Conservation (phyloP, 2,113 vertebrate species). For the Peucedramus taeniatus region DNA sequence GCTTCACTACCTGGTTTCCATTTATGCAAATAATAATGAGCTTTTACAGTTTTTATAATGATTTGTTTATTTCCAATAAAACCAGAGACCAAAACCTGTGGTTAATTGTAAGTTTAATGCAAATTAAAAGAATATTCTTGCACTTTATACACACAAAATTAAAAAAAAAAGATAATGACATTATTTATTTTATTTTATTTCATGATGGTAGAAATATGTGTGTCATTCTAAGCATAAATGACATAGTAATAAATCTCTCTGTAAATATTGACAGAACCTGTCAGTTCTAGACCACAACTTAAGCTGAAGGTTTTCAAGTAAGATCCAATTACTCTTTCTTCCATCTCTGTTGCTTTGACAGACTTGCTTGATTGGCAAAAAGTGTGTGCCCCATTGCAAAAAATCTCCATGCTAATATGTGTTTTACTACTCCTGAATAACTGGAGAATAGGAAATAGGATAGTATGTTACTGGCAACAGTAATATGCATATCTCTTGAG, state of each 20-base stretch:
- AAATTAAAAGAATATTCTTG: neutral
- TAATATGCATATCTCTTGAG: neutral
- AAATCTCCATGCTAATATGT: neutral
- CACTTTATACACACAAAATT: neutral
- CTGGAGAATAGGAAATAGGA: neutral
- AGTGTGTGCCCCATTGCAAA: neutral
- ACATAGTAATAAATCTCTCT: neutral
- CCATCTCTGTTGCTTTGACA: neutral
- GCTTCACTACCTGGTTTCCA: neutral
- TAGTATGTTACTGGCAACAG: neutral
- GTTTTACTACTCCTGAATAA: neutral
- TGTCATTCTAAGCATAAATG: neutral
- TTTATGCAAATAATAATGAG: neutral
- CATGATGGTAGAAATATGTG: neutral
- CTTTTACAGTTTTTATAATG: neutral
- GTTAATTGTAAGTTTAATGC: neutral
- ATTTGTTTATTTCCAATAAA: neutral
- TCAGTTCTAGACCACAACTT: neutral
- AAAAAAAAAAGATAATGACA: neutral
- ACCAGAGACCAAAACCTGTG: neutral
- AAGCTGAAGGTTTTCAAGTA: neutral
- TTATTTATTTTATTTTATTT: neutral
- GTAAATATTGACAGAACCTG: neutral
- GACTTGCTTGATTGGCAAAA: slow-evolving; percentile 45
- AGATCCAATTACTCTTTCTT: slow-evolving; percentile 24